Evolutionary conservation across 1,140 invertebrate genomes (phyloP).

Genomic region (Bicyclus anynana): DNA sequence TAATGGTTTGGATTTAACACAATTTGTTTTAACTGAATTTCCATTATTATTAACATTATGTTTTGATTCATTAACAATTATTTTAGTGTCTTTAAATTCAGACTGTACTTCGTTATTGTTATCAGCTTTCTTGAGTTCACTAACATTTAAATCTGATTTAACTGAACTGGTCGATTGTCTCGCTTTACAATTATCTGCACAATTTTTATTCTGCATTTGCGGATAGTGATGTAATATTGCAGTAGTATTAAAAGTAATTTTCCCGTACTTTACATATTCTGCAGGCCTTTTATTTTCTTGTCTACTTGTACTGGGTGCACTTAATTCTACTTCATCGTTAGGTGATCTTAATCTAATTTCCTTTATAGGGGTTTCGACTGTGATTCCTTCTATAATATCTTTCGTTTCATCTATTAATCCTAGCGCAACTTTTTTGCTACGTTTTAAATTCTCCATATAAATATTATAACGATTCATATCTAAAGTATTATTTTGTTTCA

Average conservation of each 20-base stretch:
- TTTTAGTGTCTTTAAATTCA: constrained; percentile 37
- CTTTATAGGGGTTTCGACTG: constrained; percentile 37
- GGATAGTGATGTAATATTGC: constrained; percentile 71
- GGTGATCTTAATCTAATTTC: constrained; percentile 43
- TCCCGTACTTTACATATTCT: constrained; percentile 63
- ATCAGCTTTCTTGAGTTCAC: constrained; percentile 33
- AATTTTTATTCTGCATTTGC: constrained; percentile 51
- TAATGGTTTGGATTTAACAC: constrained; percentile 35
- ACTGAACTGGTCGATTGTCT: constrained; percentile 26
- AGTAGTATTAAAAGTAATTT: constrained; percentile 69
- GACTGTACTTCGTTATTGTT: constrained; percentile 52
- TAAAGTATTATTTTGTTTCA: constrained; percentile 68
- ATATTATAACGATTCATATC: constrained; percentile 70
- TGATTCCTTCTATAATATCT: constrained; percentile 51
- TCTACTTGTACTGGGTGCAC: constrained; percentile 58
- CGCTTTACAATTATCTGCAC: constrained; percentile 25
- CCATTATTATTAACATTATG: constrained; percentile 59
- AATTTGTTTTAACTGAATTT: constrained; percentile 26
- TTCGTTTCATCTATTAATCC: constrained; percentile 63
- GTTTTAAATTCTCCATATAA: constrained; percentile 65
- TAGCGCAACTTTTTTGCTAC: constrained; percentile 59
- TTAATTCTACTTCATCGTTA: constrained; percentile 39
- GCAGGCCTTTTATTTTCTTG: constrained; percentile 39
- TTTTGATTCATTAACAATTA: constrained; percentile 32
- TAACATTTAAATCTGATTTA: constrained; percentile 51